Conservation (phyloP, 1,140 invertebrate genomes). For the Lysiphlebus fabarum region DNA sequence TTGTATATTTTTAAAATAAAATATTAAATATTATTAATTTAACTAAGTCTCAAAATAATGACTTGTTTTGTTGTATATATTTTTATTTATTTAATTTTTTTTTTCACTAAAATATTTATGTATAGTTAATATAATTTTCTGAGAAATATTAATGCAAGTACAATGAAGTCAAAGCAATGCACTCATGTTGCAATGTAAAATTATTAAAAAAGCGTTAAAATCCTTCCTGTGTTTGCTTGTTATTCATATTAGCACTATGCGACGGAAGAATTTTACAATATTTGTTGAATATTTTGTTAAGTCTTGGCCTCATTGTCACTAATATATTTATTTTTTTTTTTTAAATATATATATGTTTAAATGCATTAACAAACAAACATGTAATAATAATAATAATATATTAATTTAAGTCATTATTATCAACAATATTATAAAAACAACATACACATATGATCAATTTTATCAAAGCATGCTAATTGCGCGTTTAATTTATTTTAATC, state of each 20-base stretch:
- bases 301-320: background rate
- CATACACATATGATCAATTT: too few species aligned
- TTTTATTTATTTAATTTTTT: background rate
- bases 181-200: conserved; percentile 12
- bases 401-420: too few species aligned
- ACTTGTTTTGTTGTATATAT: background rate
- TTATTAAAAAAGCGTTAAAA: conserved; percentile 37
- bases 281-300: conserved; percentile 30
- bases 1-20: too few species aligned
- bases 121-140: background rate
- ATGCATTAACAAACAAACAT: too few species aligned
- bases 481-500: conserved; percentile 45
- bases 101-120: background rate
- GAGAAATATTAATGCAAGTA: conserved; percentile 3
- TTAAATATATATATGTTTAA: too few species aligned
- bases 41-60: background rate
- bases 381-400: too few species aligned
- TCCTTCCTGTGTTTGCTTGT: conserved; percentile 48
- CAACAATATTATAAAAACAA: too few species aligned
- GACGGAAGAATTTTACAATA: conserved; percentile 36
- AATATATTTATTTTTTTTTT: too few species aligned
- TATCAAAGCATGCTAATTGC: conserved; percentile 46
- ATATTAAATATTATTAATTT: too few species aligned
- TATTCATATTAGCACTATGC: conserved; percentile 48
- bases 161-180: conserved; percentile 6